Conservation (phyloP, 2,797 vertebrate genomes). For the Scolopax bukidnonensis region DNA sequence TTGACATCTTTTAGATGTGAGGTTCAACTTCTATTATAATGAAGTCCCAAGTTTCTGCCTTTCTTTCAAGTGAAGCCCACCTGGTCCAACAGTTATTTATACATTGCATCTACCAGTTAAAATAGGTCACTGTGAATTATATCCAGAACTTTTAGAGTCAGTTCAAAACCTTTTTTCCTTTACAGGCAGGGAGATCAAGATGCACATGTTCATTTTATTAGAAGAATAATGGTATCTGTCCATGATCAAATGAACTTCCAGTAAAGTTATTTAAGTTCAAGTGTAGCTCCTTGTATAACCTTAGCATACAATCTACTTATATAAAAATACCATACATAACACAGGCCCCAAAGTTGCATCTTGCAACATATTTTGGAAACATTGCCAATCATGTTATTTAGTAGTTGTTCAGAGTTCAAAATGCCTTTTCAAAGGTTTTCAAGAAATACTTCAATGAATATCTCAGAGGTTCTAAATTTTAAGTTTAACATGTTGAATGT, state of each 20-base stretch:
- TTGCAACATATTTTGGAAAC: not conserved
- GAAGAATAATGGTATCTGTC: not conserved
- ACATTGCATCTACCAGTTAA: not conserved
- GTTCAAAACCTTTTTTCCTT: not conserved
- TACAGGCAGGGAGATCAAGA: not conserved
- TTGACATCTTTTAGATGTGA: not conserved
- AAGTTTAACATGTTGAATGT: not conserved
- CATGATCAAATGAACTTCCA: not conserved
- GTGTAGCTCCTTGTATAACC: not conserved
- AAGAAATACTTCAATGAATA: not conserved
- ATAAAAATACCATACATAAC: not conserved
- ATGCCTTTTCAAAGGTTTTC: not conserved
- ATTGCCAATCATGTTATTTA: not conserved
- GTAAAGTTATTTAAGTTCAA: not conserved
- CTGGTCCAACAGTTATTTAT: not conserved
- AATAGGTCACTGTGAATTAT: not conserved
- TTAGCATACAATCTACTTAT: not conserved
- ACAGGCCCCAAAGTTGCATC: not conserved
- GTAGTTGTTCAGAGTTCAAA: not conserved
- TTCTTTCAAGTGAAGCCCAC: not conserved
- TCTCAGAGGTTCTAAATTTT: not conserved
- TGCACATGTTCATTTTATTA: not conserved
- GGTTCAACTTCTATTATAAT: not conserved
- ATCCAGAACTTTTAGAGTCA: not conserved
- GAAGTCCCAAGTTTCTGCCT: not conserved